Evolutionary conservation across 1,140 invertebrate genomes (phyloP), one percentile per base, ranked within the genome.

Genomic region (Drosophila kepulauana): DNA sequence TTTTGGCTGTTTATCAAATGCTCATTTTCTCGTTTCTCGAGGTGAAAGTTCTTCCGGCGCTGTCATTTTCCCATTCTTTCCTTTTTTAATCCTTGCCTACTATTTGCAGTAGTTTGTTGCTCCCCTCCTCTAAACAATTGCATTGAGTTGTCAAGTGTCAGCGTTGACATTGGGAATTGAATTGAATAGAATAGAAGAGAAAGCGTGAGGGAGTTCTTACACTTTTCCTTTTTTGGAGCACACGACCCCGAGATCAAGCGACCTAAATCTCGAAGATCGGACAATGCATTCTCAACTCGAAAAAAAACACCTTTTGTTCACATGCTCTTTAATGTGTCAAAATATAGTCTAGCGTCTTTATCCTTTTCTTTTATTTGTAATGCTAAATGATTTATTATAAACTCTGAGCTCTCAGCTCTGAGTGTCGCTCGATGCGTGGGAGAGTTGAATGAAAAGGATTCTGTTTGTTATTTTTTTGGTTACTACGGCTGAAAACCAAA

Each of bases 91-190:
- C 84, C 84, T 88, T 88, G 80, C 85, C 78, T 78, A 78, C 72
- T 79, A 80, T 80, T 77, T 48, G 43, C 38, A 66, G 33, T 61
- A 65, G 49, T 15, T 76, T 28, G 54, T 45, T 54, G 65, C 61
- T 33, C 59, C 52, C 78, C 38, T 33, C 16, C 8, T 16, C 11
- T 3, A 16, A 28, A 82, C 79, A 84, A 82, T 76, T 57, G 81
- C 81, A 89, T 90, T 89, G 85, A 89, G 85, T 70, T 89, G 85
- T 89, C 86, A 89, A 89, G 81, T 89, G 85, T 89, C 85, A 89
- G 81, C 86, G 78, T 72, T 89, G 85, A 89, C 85, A 82, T 75
- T 88, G 69, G 69, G 71, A 69, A 88, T 25, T 25, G 16, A 16
- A 16, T 16, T 16, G 70, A 84, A 89, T 71, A 52, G 48, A 38